Base-by-base conservation (phyloP, 2,113 vertebrate genomes). In the human region DNA sequence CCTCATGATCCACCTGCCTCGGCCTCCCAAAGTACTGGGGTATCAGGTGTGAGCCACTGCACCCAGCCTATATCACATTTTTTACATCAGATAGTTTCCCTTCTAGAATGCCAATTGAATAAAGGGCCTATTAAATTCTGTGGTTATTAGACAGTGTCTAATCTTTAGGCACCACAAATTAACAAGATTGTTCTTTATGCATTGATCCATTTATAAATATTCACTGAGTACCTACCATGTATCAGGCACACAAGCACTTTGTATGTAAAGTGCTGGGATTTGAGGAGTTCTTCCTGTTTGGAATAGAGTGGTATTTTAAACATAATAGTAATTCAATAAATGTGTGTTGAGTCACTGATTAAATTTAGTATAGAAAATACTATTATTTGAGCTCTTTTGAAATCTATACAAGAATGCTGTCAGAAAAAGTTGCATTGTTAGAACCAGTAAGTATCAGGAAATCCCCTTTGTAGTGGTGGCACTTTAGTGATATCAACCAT, bases 341-440 rank as follows among this genome's bases (percentile, higher is more conserved):
- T 75, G 73, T 81, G 55, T 87, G 73, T 61, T 96, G 80, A 97
- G 59, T 95, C 93, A 85, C 78, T 43, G 85, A 94, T 95, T 97
- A 94, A 61, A 97, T 95, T 94, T 94, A 91, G 72, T 68, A 61
- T 91, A 82, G 81, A 95, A 97, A 97, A 97, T 88, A 89, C 89
- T 93, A 94, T 89, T 93, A 97, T 96, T 94, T 94, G 81, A 91
- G 91, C 78, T 82, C 81, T 97, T 98, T 97, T 94, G 93, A 97
- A 95, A 95, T 75, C 40, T 35, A 35, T 45, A 86, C 50, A 97
- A 90, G 81, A 89, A 96, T 78, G 82, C 80, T 80, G 78, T 89
- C 90, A 89, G 93, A 88, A 95, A 90, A 90, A 75, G 27, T 75
- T 95, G 73, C 45, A 93, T 82, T 97, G 90, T 96, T 92, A 52